Evolutionary conservation across 2,113 vertebrate species (phyloP), one percentile per base, ranked within the genome.

Genomic region (Cichladusa arquata): DNA sequence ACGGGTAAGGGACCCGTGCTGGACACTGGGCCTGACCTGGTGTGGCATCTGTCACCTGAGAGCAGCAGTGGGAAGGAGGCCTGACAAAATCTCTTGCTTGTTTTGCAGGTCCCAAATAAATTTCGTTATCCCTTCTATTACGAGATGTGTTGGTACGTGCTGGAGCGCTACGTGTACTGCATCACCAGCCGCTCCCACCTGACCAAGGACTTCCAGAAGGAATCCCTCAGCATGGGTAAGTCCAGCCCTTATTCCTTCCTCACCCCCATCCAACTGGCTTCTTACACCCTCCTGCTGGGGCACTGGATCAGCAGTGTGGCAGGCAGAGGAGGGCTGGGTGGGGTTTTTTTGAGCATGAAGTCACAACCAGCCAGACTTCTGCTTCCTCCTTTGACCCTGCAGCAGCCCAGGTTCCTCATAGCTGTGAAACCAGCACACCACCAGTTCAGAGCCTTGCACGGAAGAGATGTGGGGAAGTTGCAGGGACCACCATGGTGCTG

Each of bases 101-200:
- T 94, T 83, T 44, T 82, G 7, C 96, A 99, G 99, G 99, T 99
- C 86, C 99, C 99, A 69, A 97, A 99, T 89, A 99, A 99, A 97
- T 99, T 99, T 77, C 99, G 99, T 69, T 99, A 99, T 61, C 99
- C 99, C 4, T 99, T 99, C 96, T 99, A 99, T 92, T 99, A 99
- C 6, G 99, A 99, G 98, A 99, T 99, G 99, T 99, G 99, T 84
- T 99, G 99, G 99, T 99, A 99, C 5, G 99, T 99, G 93, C 97
- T 99, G 96, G 99, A 99, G 95, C 98, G 99, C 71, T 99, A 99
- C 11, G 98, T 99, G 58, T 99, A 99, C 97, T 99, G 99, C 95
- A 98, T 99, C 96, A 99, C 99, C 81, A 98, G 98, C 93, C 97
- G 97, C 74, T 99, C 99, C 8, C 98, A 99, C 90, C 98, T 99